A percentile compares a stretch with the other conserved stretches of the same genome.
These are phyloP conservation scores for Lemur catta DNA, from an alignment of 2,797 vertebrate genomes.

Conservation along the genomic window DNA sequence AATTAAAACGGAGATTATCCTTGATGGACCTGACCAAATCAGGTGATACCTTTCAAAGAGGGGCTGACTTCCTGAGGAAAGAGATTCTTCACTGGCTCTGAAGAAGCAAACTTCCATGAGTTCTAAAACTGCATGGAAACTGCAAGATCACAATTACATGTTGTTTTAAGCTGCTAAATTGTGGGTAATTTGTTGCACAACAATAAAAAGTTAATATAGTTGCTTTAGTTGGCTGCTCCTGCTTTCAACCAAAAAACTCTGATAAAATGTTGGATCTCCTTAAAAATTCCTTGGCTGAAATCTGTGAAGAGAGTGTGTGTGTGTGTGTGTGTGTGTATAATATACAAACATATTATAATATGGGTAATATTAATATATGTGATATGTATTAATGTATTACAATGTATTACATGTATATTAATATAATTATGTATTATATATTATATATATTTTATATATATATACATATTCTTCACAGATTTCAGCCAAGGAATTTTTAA, in stretches of 20 bases:
- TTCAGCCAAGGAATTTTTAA: neutral
- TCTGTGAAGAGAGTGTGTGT: neutral
- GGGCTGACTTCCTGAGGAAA: neutral
- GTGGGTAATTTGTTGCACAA: neutral
- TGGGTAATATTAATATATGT: too few species aligned
- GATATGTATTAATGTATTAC: too few species aligned
- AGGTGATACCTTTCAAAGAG: neutral
- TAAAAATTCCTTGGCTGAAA: neutral
- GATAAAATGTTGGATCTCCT: neutral
- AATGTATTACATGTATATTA: too few species aligned
- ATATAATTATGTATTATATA: too few species aligned
- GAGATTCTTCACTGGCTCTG: neutral
- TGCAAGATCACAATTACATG: neutral
- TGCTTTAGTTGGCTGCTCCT: neutral
- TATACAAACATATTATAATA: too few species aligned
- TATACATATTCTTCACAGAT: neutral
- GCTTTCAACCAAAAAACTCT: neutral
- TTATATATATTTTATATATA: too few species aligned
- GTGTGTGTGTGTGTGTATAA: too few species aligned
- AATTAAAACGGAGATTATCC: neutral
- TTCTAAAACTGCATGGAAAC: neutral
- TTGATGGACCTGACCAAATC: neutral
- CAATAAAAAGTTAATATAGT: neutral
- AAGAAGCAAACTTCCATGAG: neutral
- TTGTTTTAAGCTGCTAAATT: neutral